Base-by-base conservation (phyloP, 2,797 vertebrate genomes). In the Sphaeramia orbicularis region DNA sequence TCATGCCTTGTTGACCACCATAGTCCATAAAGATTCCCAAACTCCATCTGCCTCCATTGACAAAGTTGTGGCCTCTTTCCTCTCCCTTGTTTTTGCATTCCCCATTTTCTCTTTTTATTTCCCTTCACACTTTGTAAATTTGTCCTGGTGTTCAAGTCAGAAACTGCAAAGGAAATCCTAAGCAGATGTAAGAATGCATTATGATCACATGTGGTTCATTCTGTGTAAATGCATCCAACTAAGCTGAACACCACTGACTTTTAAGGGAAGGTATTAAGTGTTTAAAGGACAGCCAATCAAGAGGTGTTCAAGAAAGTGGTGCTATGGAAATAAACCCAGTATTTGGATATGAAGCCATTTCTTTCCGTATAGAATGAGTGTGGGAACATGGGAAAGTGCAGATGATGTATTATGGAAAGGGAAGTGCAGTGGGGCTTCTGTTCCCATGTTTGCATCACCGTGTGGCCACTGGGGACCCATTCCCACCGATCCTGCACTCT, bases 401-500 rank as follows among this genome's bases (percentile, higher is more conserved):
- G 56, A 67, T 60, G 53, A 40, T 56, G 68, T 74, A 65, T 65
- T 63, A 80, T 65, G 74, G 58, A 55, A 78, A 52, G 58, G 74
- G 56, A 83, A 42, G 42, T 27, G 62, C 45, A 58, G 51, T 37
- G 8, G 67, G 57, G 42, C 78, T 84, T 85, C 80, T 73, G 80
- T 85, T 74, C 74, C 50, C 69, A 53, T 77, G 48, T 84, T 84
- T 69, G 69, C 60, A 82, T 66, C 54, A 55, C 62, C 65, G 68
- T 48, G 15, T 56, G 62, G 47, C 44, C 86, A 71, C 81, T 38
- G 48, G 81, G 74, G 86, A 85, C 55, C 81, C 68, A 38, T 83
- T 89, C 70, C 57, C 78, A 57, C 76, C 49, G 66, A 80, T 80
- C 78, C 70, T 44, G 66, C 63, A 76, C 85, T 84, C 74, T 72